Base-by-base conservation (phyloP, 2,113 vertebrate genomes). In the Morone chrysops region DNA sequence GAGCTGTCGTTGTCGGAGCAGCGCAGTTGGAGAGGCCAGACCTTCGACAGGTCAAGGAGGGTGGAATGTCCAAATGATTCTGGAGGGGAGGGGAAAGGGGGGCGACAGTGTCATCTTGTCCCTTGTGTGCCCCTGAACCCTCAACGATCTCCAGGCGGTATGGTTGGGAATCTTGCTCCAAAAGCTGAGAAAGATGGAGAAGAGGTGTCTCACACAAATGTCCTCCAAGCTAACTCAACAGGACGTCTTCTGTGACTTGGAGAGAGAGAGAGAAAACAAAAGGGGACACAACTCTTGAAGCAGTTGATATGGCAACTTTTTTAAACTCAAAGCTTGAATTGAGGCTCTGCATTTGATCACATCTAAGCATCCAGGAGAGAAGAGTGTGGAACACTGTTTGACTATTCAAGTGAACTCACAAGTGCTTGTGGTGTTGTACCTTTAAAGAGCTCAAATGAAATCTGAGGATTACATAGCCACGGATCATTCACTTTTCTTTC, bases 271-370 rank as follows among this genome's bases (percentile, higher is more conserved):
- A 69, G 57, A 50, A 74, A 78, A 66, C 25, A 75, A 82, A 80
- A 45, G 67, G 67, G 91, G 90, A 90, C 84, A 75, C 85, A 84
- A 82, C 83, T 90, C 90, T 88, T 90, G 95, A 93, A 95, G 95
- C 95, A 87, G 93, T 94, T 95, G 94, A 92, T 82, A 89, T 76
- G 78, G 87, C 87, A 94, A 94, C 95, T 95, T 95, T 95, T 96
- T 95, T 95, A 94, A 95, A 94, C 95, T 96, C 96, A 97, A 96
- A 97, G 97, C 96, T 87, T 96, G 95, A 96, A 93, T 92, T 92
- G 86, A 84, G 83, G 84, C 89, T 90, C 82, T 89, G 85, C 86
- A 75, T 86, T 85, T 87, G 85, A 66, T 92, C 82, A 86, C 84
- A 79, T 85, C 51, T 72, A 73, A 89, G 87, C 78, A 84, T 82